phyloP scores from a whole-genome alignment of 2,797 vertebrate genomes.

The Sphenodon punctatus region DNA sequence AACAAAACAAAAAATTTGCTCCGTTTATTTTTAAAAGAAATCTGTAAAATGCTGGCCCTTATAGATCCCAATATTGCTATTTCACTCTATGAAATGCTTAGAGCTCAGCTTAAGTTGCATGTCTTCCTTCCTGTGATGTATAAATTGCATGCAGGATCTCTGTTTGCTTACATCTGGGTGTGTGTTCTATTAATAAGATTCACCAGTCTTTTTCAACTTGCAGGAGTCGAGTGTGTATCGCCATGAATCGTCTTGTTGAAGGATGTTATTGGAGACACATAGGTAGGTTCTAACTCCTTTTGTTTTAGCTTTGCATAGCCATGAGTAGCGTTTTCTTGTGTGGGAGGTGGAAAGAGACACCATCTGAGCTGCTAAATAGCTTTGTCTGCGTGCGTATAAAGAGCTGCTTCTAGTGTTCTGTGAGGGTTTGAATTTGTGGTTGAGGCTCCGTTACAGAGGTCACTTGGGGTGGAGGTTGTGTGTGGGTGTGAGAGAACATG shows the following conservation, averaged over 20 bases:
- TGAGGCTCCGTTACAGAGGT: accelerated
- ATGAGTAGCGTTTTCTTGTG: no score
- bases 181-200: slow-evolving; percentile 26
- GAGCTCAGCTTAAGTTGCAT: slow-evolving; percentile 89
- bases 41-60: slow-evolving; percentile 62
- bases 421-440: accelerated
- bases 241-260: not conserved
- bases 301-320: no score
- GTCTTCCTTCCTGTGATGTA: slow-evolving; percentile 79
- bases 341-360: not conserved
- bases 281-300: not conserved
- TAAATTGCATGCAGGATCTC: slow-evolving; percentile 87
- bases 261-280: slow-evolving; percentile 23
- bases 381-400: not conserved
- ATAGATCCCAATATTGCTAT: slow-evolving; percentile 64
- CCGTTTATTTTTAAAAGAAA: slow-evolving; percentile 74
- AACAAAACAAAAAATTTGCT: slow-evolving; percentile 67
- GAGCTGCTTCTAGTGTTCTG: accelerated
- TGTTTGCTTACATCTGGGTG: slow-evolving; percentile 37
- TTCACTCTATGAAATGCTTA: slow-evolving; percentile 54
- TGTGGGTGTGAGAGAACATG: not conserved
- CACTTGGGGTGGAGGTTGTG: not conserved
- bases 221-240: slow-evolving; percentile 53
- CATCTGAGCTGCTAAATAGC: slow-evolving; percentile 38
- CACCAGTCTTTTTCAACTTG: slow-evolving; percentile 65